Evolutionary conservation across 2,113 vertebrate species (phyloP).

Genomic region (Chloropsis cyanopogon): DNA sequence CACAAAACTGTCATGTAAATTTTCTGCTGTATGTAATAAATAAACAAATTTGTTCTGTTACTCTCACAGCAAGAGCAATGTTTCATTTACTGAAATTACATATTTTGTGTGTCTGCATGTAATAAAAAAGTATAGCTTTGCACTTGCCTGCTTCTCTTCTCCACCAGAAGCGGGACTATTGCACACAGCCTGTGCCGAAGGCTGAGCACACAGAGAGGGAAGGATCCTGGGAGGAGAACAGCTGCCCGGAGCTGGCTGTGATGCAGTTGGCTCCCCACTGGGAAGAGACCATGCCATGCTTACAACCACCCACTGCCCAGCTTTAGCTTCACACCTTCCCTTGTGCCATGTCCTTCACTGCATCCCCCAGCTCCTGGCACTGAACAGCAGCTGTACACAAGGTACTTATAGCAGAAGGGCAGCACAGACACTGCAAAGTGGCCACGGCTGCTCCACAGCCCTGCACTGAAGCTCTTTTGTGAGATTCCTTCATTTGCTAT

Average conservation of each 20-base stretch:
- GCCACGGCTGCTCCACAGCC: neutral
- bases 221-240: neutral
- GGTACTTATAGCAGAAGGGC: neutral
- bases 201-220: neutral
- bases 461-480: neutral
- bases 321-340: neutral
- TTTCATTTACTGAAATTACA: neutral
- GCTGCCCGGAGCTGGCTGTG: accelerated
- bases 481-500: neutral
- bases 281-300: neutral
- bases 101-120: neutral
- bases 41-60: neutral
- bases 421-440: neutral
- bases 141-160: neutral
- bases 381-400: neutral
- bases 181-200: neutral
- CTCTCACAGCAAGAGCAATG: neutral
- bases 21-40: neutral
- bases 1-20: neutral
- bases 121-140: neutral
- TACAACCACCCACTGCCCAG: neutral
- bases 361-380: neutral
- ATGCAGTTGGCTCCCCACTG: neutral
- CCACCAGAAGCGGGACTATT: neutral
- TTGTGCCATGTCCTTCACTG: neutral